Percentiles rank a stretch among this genome's conserved stretches.
phyloP scores from a whole-genome alignment of 2,797 vertebrate genomes.

The Bucorvus abyssinicus region DNA sequence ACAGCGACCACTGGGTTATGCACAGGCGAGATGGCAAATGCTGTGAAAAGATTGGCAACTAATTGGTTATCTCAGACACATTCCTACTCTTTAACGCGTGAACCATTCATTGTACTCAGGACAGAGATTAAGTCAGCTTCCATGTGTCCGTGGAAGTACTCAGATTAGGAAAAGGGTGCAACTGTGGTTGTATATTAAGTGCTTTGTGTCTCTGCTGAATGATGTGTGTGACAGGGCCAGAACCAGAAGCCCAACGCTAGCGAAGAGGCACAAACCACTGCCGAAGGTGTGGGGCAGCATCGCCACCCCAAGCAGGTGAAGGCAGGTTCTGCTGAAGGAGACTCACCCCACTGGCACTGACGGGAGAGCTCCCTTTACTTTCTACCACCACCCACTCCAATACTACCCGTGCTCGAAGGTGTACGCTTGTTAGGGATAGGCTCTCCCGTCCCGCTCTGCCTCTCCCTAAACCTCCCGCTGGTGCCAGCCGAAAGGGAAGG shows the following conservation, averaged over 20 bases:
- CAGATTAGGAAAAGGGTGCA: rapidly evolving
- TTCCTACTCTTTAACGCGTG: rapidly evolving
- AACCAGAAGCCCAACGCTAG: rapidly evolving
- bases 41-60: background rate
- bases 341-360: background rate
- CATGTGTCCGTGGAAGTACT: rapidly evolving
- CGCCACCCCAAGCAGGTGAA: rapidly evolving
- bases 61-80: background rate
- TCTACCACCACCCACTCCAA: background rate
- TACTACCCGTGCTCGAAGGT: rapidly evolving
- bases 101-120: background rate
- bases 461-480: too few species aligned
- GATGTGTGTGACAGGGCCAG: rapidly evolving
- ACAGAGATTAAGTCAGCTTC: background rate
- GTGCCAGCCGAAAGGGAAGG: rapidly evolving
- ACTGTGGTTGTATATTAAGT: rapidly evolving
- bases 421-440: rapidly evolving
- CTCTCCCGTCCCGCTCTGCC: too few species aligned
- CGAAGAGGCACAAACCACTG: rapidly evolving
- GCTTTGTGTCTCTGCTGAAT: rapidly evolving
- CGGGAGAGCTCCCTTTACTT: background rate
- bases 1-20: rapidly evolving
- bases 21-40: background rate
- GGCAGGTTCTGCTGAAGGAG: rapidly evolving
- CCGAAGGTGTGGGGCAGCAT: rapidly evolving